Percentiles rank a stretch among this genome's conserved stretches.
Evolutionary conservation across 2,797 vertebrate genomes (phyloP).

Genomic region (Paramormyrops hopkinsi): DNA sequence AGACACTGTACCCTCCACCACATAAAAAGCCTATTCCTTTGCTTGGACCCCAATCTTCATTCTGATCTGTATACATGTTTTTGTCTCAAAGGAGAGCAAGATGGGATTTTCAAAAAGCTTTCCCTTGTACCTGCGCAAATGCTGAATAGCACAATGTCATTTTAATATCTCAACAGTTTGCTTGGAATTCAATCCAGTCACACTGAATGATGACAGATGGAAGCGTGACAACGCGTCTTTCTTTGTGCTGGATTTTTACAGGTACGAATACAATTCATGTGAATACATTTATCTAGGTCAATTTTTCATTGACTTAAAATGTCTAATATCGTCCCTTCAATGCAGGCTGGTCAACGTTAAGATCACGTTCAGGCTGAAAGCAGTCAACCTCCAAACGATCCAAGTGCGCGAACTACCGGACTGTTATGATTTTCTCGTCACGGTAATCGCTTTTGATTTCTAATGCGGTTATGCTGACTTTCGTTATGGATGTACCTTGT

Average conservation of each 20-base stretch:
- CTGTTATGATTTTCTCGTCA: conserved; percentile 82
- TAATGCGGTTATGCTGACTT: neutral
- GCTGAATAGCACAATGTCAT: neutral
- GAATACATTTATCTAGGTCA: neutral
- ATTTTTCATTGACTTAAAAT: neutral
- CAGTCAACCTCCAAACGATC: conserved; percentile 86
- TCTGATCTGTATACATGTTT: neutral
- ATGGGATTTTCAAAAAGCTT: neutral
- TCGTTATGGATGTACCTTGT: neutral
- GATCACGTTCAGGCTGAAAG: conserved; percentile 79
- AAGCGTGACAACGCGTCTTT: conserved; percentile 54
- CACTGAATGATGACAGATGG: conserved; percentile 40
- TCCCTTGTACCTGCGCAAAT: neutral
- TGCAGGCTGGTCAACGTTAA: conserved; percentile 77
- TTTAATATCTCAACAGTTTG: conserved; percentile 53
- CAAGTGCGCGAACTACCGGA: conserved; percentile 79
- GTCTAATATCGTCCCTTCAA: conserved; percentile 15
- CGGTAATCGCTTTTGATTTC: conserved; percentile 47
- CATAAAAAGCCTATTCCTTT: neutral
- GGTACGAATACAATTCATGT: conserved; percentile 41
- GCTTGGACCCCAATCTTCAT: neutral
- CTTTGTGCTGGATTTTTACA: conserved; percentile 69
- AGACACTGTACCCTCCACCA: neutral
- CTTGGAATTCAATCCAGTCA: conserved; percentile 48
- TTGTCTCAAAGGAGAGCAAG: neutral